phyloP scores from a whole-genome alignment of 92 coral and sea anemone genomes.

The Ricordea florida region DNA sequence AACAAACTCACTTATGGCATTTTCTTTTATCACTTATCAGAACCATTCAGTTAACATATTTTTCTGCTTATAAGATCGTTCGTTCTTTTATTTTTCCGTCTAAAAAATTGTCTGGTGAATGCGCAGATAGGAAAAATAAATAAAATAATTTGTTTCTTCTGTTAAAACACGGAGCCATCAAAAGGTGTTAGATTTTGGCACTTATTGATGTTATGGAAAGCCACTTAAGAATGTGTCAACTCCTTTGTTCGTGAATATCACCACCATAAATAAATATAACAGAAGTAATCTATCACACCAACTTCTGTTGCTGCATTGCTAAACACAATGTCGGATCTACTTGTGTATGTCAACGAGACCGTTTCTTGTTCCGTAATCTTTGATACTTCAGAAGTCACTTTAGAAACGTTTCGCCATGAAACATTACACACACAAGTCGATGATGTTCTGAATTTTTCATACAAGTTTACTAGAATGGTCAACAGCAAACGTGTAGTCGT shows the following conservation, averaged over 20 bases:
- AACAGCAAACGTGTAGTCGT: slow-evolving; percentile 13
- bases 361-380: slow-evolving; percentile 12
- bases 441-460: too few species aligned
- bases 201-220: neutral
- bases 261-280: neutral
- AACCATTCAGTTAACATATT: too few species aligned
- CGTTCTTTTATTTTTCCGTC: too few species aligned
- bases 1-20: too few species aligned
- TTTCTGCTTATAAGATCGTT: too few species aligned
- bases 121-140: too few species aligned
- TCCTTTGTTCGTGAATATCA: slow-evolving; percentile 12
- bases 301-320: neutral
- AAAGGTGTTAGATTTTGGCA: neutral
- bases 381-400: neutral
- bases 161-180: neutral
- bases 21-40: too few species aligned
- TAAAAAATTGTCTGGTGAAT: too few species aligned
- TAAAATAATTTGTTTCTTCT: too few species aligned
- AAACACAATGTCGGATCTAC: slow-evolving; percentile 15
- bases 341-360: slow-evolving; percentile 8
- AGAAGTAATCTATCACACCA: neutral
- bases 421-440: too few species aligned
- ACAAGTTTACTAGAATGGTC: slow-evolving; percentile 1
- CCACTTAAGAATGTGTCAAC: neutral
- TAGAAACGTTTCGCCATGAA: slow-evolving; percentile 1